Percentiles rank a stretch among this genome's conserved stretches.
Evolutionary conservation across 2,888 invertebrate genomes (phyloP).

Genomic region (Euplagia quadripunctaria): DNA sequence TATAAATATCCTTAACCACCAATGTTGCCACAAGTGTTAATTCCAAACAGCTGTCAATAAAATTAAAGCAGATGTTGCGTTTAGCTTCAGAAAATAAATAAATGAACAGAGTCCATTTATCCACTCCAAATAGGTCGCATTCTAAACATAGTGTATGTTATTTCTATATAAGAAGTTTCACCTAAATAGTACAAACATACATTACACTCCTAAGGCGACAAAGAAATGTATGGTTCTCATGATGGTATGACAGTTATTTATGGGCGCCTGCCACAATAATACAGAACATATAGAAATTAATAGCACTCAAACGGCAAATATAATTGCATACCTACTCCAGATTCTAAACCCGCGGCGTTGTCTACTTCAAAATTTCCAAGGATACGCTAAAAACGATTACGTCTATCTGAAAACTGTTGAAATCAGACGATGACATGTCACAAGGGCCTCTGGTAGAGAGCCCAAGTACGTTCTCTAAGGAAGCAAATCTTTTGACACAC

Average conservation of each 20-base stretch:
- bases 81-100: not conserved
- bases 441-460: no score
- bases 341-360: no score
- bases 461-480: no score
- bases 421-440: no score
- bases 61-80: not conserved
- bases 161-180: not conserved
- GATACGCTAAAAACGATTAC: no score
- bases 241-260: no score
- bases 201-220: not conserved
- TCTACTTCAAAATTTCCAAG: no score
- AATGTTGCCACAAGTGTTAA: slow-evolving; percentile 5
- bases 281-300: no score
- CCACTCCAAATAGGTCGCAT: not conserved
- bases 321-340: no score
- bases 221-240: not conserved
- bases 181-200: not conserved
- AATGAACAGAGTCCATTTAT: not conserved
- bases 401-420: no score
- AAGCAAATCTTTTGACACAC: no score
- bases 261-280: not conserved
- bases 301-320: no score
- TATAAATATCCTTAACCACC: not conserved
- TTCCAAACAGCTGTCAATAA: slow-evolving; percentile 2
- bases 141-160: not conserved